These are phyloP conservation scores for Tenrec ecaudatus DNA, from an alignment of 2,113 vertebrate genomes.

Conservation along the genomic window DNA sequence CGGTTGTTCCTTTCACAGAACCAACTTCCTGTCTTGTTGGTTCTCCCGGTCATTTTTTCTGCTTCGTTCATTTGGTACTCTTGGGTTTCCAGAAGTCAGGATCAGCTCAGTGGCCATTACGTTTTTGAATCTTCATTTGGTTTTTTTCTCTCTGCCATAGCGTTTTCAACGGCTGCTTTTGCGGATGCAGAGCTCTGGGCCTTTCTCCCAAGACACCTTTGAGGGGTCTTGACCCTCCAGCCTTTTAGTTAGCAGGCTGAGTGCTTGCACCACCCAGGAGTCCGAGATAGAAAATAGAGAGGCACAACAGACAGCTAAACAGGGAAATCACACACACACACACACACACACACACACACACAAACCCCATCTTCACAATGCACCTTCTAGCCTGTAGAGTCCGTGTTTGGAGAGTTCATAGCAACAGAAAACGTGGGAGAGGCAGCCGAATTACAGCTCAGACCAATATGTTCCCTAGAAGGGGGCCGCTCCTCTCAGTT, in stretches of 20 bases:
- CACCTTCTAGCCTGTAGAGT: neutral
- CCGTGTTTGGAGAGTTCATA: neutral
- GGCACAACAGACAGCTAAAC: neutral
- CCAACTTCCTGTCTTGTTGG: too few relatives aligned
- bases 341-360: too few relatives aligned
- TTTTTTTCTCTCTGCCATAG: too few relatives aligned
- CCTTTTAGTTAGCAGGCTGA: neutral
- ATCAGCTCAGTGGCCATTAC: neutral
- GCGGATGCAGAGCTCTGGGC: too few relatives aligned
- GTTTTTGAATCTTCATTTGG: too few relatives aligned
- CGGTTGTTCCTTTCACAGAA: too few relatives aligned
- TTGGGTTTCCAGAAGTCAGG: neutral
- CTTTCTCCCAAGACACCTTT: neutral
- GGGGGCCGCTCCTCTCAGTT: neutral
- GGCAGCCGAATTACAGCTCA: neutral
- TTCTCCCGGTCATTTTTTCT: too few relatives aligned
- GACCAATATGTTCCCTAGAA: constrained; percentile 17
- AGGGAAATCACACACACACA: neutral
- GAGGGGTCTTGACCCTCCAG: neutral
- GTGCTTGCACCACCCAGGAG: neutral
- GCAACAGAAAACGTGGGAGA: neutral
- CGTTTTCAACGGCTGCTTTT: neutral
- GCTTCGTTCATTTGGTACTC: too few relatives aligned
- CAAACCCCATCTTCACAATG: neutral
- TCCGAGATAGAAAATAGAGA: neutral